Percentiles rank a stretch among this genome's conserved stretches.
Evolutionary conservation across 2,113 vertebrate species (phyloP).

Genomic region (Dendropsophus ebraccatus): DNA sequence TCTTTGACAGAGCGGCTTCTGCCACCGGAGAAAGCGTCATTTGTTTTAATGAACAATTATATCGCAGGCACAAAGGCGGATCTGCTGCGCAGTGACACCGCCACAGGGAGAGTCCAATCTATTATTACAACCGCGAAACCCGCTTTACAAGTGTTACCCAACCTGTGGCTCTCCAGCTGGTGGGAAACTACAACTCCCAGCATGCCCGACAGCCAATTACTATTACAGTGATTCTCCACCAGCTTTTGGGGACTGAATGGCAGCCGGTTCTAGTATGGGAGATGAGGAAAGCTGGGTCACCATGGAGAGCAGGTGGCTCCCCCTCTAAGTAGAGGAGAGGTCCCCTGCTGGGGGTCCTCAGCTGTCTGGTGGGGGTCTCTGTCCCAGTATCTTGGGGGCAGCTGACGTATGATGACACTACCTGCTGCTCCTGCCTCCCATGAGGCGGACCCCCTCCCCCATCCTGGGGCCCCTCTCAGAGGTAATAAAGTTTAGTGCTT

Average conservation of each 20-base stretch:
- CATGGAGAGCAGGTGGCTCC: not conserved
- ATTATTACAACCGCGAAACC: not conserved
- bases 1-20: slow-evolving; percentile 67
- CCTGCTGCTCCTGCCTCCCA: not conserved
- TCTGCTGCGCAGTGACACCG: slow-evolving; percentile 40
- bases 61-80: slow-evolving; percentile 8
- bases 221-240: too few species aligned
- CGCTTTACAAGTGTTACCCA: not conserved
- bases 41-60: slow-evolving; percentile 64
- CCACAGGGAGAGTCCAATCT: slow-evolving; percentile 13
- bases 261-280: too few species aligned
- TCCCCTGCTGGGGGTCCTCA: too few species aligned
- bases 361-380: not conserved
- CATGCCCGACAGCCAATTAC: too few species aligned
- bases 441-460: not conserved
- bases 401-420: not conserved
- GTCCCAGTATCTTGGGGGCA: not conserved
- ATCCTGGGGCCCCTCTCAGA: not conserved
- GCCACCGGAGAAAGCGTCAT: slow-evolving; percentile 57
- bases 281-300: too few species aligned
- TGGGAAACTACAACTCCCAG: too few species aligned
- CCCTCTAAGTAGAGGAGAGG: not conserved
- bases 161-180: too few species aligned
- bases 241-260: too few species aligned
- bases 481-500: slow-evolving; percentile 12